Conservation (phyloP, 2,797 vertebrate species). For the Toxotes lorentzi region DNA sequence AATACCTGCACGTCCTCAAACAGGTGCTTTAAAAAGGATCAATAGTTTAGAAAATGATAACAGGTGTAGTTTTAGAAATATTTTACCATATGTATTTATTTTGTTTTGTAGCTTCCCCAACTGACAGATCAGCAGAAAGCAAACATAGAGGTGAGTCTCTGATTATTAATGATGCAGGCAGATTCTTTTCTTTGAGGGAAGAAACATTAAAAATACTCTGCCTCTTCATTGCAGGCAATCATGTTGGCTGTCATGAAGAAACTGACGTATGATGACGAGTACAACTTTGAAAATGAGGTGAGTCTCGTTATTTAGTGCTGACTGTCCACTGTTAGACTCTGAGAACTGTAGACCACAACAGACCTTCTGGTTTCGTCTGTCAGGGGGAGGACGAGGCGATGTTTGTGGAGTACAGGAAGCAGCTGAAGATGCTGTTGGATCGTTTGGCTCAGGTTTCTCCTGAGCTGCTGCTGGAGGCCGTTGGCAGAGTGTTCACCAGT, state of each 20-base stretch:
- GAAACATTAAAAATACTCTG: background rate
- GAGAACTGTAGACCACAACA: fast-evolving
- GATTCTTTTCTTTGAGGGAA: fast-evolving
- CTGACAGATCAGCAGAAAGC: slow-evolving; percentile 94
- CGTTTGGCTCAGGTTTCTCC: slow-evolving; percentile 97
- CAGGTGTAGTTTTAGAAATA: background rate
- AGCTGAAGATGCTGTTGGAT: slow-evolving; percentile 96
- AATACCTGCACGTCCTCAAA: slow-evolving; percentile 98
- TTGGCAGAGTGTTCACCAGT: slow-evolving; percentile 92
- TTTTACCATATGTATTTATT: background rate
- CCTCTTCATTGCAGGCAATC: slow-evolving; percentile 85
- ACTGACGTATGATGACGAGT: slow-evolving; percentile 97
- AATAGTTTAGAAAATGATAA: too few species aligned
- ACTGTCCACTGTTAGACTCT: fast-evolving
- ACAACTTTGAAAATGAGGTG: slow-evolving; percentile 99
- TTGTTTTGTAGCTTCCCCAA: slow-evolving; percentile 86
- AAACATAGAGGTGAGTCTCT: slow-evolving; percentile 90
- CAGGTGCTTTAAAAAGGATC: slow-evolving; percentile 83
- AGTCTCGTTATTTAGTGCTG: background rate
- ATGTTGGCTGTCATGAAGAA: slow-evolving; percentile 99
- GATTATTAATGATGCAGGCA: fast-evolving
- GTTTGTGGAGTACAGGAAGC: slow-evolving; percentile 99
- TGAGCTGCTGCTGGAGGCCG: slow-evolving; percentile 93
- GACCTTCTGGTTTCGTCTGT: background rate
- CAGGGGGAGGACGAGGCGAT: slow-evolving; percentile 99